Conservation (phyloP, 2,113 vertebrate species). For the Ciconia stormi region DNA sequence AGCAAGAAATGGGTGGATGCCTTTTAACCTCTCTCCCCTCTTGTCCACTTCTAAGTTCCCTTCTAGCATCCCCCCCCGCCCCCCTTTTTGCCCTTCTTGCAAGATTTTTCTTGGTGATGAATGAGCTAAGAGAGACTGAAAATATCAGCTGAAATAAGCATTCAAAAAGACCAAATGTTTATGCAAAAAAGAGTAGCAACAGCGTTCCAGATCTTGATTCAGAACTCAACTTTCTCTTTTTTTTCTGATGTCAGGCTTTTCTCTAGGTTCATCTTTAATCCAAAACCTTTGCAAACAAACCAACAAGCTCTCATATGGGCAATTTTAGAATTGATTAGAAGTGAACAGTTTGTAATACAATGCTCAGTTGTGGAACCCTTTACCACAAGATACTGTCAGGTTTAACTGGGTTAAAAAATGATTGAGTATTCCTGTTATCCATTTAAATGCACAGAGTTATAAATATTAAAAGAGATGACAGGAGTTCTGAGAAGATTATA, state of each 20-base stretch:
- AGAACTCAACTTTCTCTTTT: not conserved
- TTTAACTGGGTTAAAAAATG: conserved; percentile 25
- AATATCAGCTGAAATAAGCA: not conserved
- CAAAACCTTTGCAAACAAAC: not conserved
- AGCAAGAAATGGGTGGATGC: not conserved
- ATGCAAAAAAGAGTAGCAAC: not conserved
- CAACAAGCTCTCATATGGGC: not conserved
- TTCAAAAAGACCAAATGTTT: not conserved
- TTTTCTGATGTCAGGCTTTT: not conserved
- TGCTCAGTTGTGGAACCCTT: not conserved
- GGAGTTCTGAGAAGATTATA: not conserved
- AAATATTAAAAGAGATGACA: conserved; percentile 18
- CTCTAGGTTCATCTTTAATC: not conserved
- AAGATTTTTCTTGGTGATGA: not conserved
- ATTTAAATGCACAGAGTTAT: not conserved
- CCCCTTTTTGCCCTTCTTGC: not conserved
- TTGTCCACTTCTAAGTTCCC: not conserved
- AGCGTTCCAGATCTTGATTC: not conserved
- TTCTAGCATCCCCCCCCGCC: not conserved
- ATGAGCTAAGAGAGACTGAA: not conserved
- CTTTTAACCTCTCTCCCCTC: not conserved
- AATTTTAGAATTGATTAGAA: not conserved
- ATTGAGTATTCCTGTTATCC: not conserved
- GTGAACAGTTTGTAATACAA: not conserved
- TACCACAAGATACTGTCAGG: not conserved